Evolutionary conservation across 2,888 invertebrate species (phyloP).

Genomic region (Drosophila kanekoi): DNA sequence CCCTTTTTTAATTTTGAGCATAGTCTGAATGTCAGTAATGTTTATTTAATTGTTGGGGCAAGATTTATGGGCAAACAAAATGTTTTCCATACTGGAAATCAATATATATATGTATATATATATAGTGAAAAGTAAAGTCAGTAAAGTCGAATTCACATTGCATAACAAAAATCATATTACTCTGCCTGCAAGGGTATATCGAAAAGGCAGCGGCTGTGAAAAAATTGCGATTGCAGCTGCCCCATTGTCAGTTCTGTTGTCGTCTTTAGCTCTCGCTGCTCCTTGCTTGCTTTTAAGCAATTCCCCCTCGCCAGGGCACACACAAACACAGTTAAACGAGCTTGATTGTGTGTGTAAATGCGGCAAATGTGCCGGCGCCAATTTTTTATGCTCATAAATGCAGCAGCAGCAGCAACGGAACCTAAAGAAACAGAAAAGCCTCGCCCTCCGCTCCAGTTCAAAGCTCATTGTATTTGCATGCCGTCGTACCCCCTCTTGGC

Average conservation of each 20-base stretch:
- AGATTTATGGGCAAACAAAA: too few species aligned
- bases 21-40: too few species aligned
- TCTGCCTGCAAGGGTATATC: neutral
- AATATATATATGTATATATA: too few species aligned
- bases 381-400: slow-evolving; percentile 78
- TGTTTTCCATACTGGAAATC: too few species aligned
- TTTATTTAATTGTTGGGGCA: too few species aligned
- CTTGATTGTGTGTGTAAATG: slow-evolving; percentile 77
- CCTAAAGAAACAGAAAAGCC: slow-evolving; percentile 15
- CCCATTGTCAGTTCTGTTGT: slow-evolving; percentile 67
- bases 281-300: slow-evolving; percentile 62
- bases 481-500: slow-evolving; percentile 44
- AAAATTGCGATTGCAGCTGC: slow-evolving; percentile 42
- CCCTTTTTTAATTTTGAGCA: neutral
- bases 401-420: slow-evolving; percentile 44
- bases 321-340: slow-evolving; percentile 32
- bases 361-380: slow-evolving; percentile 70
- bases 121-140: too few species aligned
- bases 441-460: slow-evolving; percentile 1
- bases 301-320: slow-evolving; percentile 34
- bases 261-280: slow-evolving; percentile 46
- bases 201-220: slow-evolving; percentile 18
- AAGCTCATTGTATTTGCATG: slow-evolving; percentile 78
- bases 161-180: neutral
- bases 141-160: neutral